Evolutionary conservation across 2,888 invertebrate genomes (phyloP).

Genomic region (Apeira syringaria): DNA sequence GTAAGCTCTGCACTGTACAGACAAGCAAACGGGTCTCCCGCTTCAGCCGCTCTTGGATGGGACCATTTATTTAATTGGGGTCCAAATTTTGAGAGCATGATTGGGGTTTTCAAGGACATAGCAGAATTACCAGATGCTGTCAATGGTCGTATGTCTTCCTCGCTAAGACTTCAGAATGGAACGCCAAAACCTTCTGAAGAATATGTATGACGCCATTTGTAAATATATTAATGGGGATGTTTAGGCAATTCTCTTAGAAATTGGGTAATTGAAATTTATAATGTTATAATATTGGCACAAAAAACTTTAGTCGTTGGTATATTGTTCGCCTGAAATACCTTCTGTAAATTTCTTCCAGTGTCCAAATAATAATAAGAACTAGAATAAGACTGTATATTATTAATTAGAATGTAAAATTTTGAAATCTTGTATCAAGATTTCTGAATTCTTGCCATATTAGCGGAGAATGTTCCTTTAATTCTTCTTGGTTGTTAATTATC

Average conservation of each 20-base stretch:
- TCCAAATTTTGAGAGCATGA: constrained; percentile 97
- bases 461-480: constrained; percentile 21
- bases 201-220: constrained; percentile 86
- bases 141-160: constrained; percentile 88
- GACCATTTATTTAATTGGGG: constrained; percentile 98
- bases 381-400: constrained; percentile 41
- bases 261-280: constrained; percentile 3
- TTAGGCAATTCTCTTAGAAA: constrained; percentile 6
- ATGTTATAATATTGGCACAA: constrained; percentile 1
- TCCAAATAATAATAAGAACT: constrained; percentile 12
- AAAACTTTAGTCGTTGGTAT: constrained; percentile 6
- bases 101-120: constrained; percentile 98
- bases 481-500: background rate
- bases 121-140: constrained; percentile 95
- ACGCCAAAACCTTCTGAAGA: constrained; percentile 95
- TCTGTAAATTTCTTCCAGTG: constrained; percentile 36
- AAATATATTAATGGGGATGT: constrained; percentile 19
- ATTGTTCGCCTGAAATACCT: constrained; percentile 16
- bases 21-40: constrained; percentile 91
- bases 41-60: constrained; percentile 93
- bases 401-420: constrained; percentile 61
- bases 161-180: constrained; percentile 89
- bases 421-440: constrained; percentile 81
- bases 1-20: constrained; percentile 91
- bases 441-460: constrained; percentile 77